These are phyloP conservation scores for Manduca sexta DNA, from an alignment of 1,140 invertebrate genomes.

Conservation along the genomic window DNA sequence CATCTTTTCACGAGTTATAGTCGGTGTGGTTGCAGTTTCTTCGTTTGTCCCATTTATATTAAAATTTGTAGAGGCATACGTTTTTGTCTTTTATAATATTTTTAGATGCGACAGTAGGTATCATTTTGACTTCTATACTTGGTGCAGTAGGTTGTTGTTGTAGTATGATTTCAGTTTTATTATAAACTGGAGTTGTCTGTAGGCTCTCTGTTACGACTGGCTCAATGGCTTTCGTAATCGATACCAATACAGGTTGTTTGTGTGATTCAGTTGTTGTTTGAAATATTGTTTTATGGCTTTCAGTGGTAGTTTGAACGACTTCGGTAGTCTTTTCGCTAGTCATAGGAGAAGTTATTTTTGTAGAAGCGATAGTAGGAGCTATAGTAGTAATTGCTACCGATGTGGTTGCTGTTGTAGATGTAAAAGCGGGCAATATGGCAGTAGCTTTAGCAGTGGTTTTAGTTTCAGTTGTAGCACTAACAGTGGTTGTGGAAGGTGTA, in stretches of 20 bases:
- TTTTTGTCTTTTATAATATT: too few relatives aligned
- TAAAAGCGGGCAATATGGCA: conserved; percentile 14
- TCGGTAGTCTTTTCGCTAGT: neutral
- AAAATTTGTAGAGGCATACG: too few relatives aligned
- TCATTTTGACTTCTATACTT: too few relatives aligned
- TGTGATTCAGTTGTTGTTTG: neutral
- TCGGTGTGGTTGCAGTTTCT: too few relatives aligned
- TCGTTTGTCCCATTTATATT: too few relatives aligned
- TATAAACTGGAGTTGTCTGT: too few relatives aligned
- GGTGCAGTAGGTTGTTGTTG: too few relatives aligned
- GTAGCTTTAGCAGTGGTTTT: conserved; percentile 8
- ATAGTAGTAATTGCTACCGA: too few relatives aligned
- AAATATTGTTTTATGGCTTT: neutral
- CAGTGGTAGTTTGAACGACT: neutral
- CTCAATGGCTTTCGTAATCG: neutral
- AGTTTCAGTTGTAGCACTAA: conserved; percentile 6
- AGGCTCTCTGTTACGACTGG: neutral
- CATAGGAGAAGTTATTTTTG: neutral
- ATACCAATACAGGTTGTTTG: neutral
- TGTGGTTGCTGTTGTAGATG: conserved; percentile 8
- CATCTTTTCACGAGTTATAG: too few relatives aligned
- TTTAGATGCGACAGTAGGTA: too few relatives aligned
- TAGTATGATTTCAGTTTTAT: too few relatives aligned
- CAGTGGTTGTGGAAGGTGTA: conserved; percentile 14
- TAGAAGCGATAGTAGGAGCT: neutral